Percentiles rank a stretch among this genome's conserved stretches.
These are phyloP conservation scores for Struthio camelus DNA, from an alignment of 2,113 vertebrate species.

Conservation along the genomic window DNA sequence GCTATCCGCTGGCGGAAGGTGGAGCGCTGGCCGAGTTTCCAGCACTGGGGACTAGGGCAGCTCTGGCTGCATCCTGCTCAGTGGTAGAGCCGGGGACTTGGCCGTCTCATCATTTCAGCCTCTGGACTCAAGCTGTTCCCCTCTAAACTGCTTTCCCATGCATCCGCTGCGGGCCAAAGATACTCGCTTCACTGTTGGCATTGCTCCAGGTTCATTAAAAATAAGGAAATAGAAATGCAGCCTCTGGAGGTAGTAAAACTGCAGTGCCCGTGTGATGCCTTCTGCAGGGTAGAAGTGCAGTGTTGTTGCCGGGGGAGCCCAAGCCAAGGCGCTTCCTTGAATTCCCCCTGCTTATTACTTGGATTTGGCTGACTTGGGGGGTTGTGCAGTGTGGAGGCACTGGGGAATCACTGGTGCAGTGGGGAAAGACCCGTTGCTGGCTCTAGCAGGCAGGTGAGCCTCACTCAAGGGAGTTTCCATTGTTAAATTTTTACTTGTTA, in stretches of 20 bases:
- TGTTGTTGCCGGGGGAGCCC: not conserved
- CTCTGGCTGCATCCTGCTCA: not conserved
- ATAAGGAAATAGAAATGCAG: slow-evolving; percentile 3
- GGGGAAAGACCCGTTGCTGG: not conserved
- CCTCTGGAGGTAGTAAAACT: slow-evolving; percentile 48
- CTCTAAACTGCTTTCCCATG: not conserved
- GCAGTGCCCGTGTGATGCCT: not conserved
- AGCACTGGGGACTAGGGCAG: not conserved
- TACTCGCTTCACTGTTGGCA: not conserved
- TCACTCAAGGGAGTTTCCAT: not conserved
- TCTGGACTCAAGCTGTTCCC: not conserved
- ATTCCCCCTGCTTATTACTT: not conserved
- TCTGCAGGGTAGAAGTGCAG: not conserved
- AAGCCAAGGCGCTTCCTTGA: not conserved
- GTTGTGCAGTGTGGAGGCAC: not conserved
- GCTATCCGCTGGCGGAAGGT: too few relatives aligned
- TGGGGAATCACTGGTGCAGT: not conserved
- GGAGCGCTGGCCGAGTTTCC: fast-evolving
- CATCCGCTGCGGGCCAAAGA: not conserved
- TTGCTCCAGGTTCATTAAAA: slow-evolving; percentile 36
- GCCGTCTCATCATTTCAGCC: not conserved
- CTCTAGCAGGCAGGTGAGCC: not conserved
- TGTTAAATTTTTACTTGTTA: not conserved
- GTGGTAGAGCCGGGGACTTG: not conserved
- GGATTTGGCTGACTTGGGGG: not conserved